phyloP scores from a whole-genome alignment of 2,797 vertebrate genomes.

The Rousettus madagascariensis region DNA sequence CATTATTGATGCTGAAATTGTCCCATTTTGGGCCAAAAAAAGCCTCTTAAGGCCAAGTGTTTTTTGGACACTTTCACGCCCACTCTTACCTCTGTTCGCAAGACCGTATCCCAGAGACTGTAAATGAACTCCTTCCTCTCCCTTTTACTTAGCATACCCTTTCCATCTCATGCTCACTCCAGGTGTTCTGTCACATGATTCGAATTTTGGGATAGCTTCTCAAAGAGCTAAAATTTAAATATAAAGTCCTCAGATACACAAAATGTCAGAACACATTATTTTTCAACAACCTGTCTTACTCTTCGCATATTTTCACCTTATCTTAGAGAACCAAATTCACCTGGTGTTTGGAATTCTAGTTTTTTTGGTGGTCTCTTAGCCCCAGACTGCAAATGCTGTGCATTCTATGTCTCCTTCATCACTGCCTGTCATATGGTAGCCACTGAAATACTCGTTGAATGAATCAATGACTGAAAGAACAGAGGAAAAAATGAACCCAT shows the following conservation, averaged over 20 bases:
- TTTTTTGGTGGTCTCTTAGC: neutral
- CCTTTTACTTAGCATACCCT: neutral
- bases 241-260: neutral
- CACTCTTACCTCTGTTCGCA: neutral
- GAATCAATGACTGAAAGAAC: neutral
- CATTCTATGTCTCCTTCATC: neutral
- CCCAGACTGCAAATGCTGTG: neutral
- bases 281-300: slow-evolving; percentile 25
- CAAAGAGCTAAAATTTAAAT: neutral
- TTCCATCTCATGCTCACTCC: neutral
- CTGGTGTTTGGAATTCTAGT: neutral
- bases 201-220: neutral
- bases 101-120: neutral
- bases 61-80: neutral
- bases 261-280: neutral
- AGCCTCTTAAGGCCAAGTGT: neutral
- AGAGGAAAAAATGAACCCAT: neutral
- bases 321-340: neutral
- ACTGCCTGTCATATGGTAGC: neutral
- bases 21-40: neutral
- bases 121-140: neutral
- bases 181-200: neutral
- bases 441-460: neutral
- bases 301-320: slow-evolving; percentile 1
- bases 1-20: neutral